These are phyloP conservation scores for Pherbina coryleti DNA, from an alignment of 2,888 invertebrate species.

Conservation along the genomic window DNA sequence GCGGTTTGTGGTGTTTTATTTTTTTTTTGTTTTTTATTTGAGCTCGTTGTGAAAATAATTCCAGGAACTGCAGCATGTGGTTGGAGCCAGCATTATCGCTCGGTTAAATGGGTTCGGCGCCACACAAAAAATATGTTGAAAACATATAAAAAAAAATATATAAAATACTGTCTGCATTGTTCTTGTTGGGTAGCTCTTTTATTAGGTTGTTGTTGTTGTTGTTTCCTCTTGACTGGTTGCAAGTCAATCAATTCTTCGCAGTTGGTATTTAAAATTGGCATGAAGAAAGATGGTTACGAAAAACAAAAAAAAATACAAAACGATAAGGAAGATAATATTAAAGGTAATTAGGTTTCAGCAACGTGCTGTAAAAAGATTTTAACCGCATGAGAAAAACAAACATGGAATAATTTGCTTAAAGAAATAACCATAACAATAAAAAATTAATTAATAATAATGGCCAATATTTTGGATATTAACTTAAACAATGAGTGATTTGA, in stretches of 20 bases:
- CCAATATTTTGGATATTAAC: background rate
- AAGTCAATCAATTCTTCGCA: constrained; percentile 27
- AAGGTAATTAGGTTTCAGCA: constrained; percentile 8
- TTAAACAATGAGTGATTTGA: too few relatives aligned
- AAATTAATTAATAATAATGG: too few relatives aligned
- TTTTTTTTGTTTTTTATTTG: background rate
- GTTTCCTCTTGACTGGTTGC: constrained; percentile 20
- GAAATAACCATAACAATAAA: too few relatives aligned
- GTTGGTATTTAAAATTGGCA: constrained; percentile 9
- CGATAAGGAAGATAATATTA: constrained; percentile 6
- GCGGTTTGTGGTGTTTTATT: background rate
- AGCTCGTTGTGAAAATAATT: constrained; percentile 14
- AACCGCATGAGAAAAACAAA: background rate
- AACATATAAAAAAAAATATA: background rate
- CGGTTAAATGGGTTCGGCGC: constrained; percentile 59
- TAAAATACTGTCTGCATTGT: constrained; percentile 20
- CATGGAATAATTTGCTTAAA: too few relatives aligned
- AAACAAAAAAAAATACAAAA: background rate
- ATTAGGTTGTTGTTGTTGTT: background rate
- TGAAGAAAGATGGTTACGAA: background rate
- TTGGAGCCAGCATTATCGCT: constrained; percentile 22
- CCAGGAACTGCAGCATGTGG: constrained; percentile 31
- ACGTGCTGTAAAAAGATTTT: background rate
- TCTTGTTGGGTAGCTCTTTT: background rate
- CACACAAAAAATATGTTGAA: constrained; percentile 36